phyloP scores from a whole-genome alignment of 2,888 invertebrate genomes.

The Pristionchus japonicus region DNA sequence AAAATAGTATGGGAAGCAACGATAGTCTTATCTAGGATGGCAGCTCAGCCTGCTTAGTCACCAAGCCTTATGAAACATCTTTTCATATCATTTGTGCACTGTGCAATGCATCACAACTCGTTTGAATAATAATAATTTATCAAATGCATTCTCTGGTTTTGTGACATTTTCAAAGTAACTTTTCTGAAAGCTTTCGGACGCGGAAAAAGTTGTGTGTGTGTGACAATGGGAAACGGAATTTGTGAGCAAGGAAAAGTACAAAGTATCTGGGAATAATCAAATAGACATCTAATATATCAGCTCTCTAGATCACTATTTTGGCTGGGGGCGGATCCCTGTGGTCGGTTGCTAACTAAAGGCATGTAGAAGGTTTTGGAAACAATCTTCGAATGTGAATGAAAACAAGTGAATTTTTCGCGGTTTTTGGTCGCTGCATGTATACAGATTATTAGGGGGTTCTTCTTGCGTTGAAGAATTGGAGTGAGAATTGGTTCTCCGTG shows the following conservation, averaged over 20 bases:
- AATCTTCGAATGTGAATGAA: neutral
- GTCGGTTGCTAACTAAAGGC: constrained; percentile 2
- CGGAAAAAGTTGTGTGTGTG: constrained; percentile 2
- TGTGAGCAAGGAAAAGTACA: neutral
- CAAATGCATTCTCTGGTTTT: constrained; percentile 3
- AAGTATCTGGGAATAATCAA: constrained; percentile 1
- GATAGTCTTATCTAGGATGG: too few species aligned
- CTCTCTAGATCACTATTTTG: constrained; percentile 41
- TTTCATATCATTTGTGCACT: too few species aligned
- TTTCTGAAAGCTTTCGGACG: constrained; percentile 10
- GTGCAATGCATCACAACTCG: neutral
- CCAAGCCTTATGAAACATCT: too few species aligned
- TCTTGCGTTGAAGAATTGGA: neutral
- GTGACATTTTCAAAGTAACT: constrained; percentile 8
- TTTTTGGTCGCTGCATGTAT: constrained; percentile 9
- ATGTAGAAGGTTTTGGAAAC: neutral
- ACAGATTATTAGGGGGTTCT: constrained; percentile 25
- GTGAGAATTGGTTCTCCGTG: neutral
- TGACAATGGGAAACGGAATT: neutral
- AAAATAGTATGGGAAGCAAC: too few species aligned
- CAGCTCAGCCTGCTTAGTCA: too few species aligned
- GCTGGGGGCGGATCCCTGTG: constrained; percentile 4
- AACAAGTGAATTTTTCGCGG: constrained; percentile 35
- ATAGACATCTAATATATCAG: constrained; percentile 22
- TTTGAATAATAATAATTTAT: constrained; percentile 32